Conservation (phyloP, 2,888 invertebrate genomes). For the Drosophila mettleri region DNA sequence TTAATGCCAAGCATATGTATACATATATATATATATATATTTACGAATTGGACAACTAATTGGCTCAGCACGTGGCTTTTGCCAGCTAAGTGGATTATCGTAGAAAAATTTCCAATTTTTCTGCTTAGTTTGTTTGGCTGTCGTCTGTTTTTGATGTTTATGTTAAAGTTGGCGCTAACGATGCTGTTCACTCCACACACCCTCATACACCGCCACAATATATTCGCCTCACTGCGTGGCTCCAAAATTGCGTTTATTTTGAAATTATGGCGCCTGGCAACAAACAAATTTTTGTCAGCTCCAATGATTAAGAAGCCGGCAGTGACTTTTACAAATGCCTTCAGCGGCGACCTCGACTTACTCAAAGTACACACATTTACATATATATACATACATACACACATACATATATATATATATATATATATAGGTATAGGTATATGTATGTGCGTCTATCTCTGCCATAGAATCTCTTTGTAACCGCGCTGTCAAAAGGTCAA, state of each 20-base stretch:
- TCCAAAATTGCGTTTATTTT: constrained; percentile 51
- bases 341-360: constrained; percentile 38
- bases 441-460: constrained; percentile 2
- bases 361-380: not conserved
- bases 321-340: constrained; percentile 56
- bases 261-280: constrained; percentile 60
- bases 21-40: too few relatives aligned
- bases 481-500: constrained; percentile 47
- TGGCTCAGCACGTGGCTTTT: constrained; percentile 53
- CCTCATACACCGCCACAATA: too few relatives aligned
- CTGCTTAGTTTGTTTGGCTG: not conserved
- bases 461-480: constrained; percentile 8
- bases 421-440: too few relatives aligned
- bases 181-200: constrained; percentile 14
- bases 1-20: constrained; percentile 52
- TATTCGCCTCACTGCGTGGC: constrained; percentile 13
- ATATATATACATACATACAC: not conserved
- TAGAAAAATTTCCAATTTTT: constrained; percentile 3
- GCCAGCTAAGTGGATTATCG: constrained; percentile 48
- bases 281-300: constrained; percentile 40
- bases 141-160: constrained; percentile 37
- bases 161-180: constrained; percentile 54
- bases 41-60: constrained; percentile 34
- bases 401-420: constrained; percentile 16
- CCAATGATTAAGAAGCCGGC: constrained; percentile 63